Percentiles rank a stretch among this genome's conserved stretches.
Evolutionary conservation across 2,888 invertebrate genomes (phyloP).

Genomic region (Adelphocoris suturalis): DNA sequence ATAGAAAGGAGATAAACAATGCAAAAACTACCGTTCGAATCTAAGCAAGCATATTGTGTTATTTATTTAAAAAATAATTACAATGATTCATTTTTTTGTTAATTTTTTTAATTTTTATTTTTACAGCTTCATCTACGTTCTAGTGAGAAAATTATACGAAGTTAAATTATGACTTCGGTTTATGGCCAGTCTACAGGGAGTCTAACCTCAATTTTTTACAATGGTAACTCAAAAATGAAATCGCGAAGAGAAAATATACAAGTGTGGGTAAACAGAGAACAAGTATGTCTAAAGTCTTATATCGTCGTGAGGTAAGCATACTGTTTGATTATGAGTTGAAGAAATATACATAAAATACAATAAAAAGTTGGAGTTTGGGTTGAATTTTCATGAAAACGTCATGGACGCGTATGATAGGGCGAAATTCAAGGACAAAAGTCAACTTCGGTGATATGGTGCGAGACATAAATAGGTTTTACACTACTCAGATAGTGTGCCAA

Average conservation of each 20-base stretch:
- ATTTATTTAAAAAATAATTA: not conserved
- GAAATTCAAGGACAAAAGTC: too few relatives aligned
- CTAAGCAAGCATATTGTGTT: slow-evolving; percentile 17
- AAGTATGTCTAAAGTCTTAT: slow-evolving; percentile 5
- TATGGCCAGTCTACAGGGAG: slow-evolving; percentile 34
- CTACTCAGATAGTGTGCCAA: not conserved
- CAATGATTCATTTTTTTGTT: not conserved
- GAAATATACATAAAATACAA: not conserved
- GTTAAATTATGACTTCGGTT: slow-evolving; percentile 52
- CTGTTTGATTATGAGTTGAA: slow-evolving; percentile 42
- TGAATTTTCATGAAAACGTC: not conserved
- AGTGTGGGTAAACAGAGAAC: not conserved
- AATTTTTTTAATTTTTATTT: slow-evolving; percentile 3
- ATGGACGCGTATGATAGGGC: too few relatives aligned
- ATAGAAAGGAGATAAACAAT: not conserved
- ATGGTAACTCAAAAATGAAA: slow-evolving; percentile 52
- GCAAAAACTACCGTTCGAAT: slow-evolving; percentile 11
- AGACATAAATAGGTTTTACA: not conserved
- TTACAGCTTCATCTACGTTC: not conserved
- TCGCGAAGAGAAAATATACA: slow-evolving; percentile 31
- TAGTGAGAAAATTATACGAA: not conserved
- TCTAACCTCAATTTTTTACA: slow-evolving; percentile 44
- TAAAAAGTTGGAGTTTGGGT: not conserved
- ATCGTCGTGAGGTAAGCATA: slow-evolving; percentile 40
- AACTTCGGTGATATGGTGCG: not conserved